These are phyloP conservation scores for Conistra vaccinii DNA, from an alignment of 2,888 invertebrate species.

Conservation along the genomic window DNA sequence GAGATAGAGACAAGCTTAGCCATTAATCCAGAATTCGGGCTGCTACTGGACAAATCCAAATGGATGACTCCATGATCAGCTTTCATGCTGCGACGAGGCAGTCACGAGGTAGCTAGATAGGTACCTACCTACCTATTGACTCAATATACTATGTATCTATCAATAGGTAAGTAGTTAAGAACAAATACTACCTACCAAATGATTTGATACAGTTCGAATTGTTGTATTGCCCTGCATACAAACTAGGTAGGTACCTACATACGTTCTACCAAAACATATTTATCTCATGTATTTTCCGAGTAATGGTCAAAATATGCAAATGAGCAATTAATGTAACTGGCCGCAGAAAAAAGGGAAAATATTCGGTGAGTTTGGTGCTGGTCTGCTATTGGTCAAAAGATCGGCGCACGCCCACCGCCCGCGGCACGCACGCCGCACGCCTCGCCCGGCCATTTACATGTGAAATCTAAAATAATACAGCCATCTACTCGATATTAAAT, in stretches of 20 bases:
- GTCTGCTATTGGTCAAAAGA: slow-evolving; percentile 78
- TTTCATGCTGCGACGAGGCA: neutral
- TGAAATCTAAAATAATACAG: slow-evolving; percentile 82
- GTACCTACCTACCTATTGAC: neutral
- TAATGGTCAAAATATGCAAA: slow-evolving; percentile 85
- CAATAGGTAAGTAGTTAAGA: neutral
- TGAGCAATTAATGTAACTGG: slow-evolving; percentile 79
- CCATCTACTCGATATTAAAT: slow-evolving; percentile 56
- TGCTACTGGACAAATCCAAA: neutral
- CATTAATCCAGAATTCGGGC: neutral
- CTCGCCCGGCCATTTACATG: slow-evolving; percentile 78
- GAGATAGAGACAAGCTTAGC: neutral
- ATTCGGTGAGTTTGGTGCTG: slow-evolving; percentile 74
- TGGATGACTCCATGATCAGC: neutral
- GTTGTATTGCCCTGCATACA: slow-evolving; percentile 9
- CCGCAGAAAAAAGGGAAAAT: slow-evolving; percentile 79
- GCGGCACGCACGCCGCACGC: slow-evolving; percentile 79
- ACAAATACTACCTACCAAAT: slow-evolving; percentile 2
- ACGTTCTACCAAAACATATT: slow-evolving; percentile 48
- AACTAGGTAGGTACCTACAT: slow-evolving; percentile 10
- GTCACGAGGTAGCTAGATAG: neutral
- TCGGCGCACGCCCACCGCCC: slow-evolving; percentile 85
- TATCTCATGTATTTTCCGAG: slow-evolving; percentile 67
- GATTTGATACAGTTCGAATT: neutral
- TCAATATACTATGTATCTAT: too few relatives aligned